Base-by-base conservation (phyloP, 1,140 invertebrate genomes). In the Drosophila sp. region DNA sequence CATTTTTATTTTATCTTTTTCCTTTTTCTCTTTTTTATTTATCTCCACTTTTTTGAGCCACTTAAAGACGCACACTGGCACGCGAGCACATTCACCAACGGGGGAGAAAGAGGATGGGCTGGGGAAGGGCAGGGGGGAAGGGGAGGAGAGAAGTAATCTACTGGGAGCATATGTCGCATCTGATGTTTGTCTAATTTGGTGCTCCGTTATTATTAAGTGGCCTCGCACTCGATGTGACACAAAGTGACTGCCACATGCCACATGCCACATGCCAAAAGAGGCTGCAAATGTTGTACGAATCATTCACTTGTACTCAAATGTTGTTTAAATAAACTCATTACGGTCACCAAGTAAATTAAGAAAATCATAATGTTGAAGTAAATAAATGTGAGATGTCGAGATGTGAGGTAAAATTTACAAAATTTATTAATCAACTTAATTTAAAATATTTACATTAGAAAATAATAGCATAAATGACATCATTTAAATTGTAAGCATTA, bases 161-260 rank as follows among this genome's bases (percentile, higher is more conserved):
- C 50, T 34, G 36, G 46, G 32, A 50, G 61, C 61, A 63, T 70
- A 46, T 62, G 66, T 71, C 43, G 32, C 65, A 73, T 54, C 48
- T 73, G 71, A 67, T 72, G 63, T 66, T 72, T 72, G 70, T 59
- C 70, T 72, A 67, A 72, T 72, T 72, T 67, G 64, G 32, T 63
- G 63, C 45, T 67, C 8, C 54, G 63, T 53, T 72, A 67, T 72
- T 72, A 72, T 72, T 74, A 70, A 74, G 65, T 74, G 71, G 64
- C 65, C 34, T 59, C 64, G 56, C 48, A 40, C 64, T 45, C 32
- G 36, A 50, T 71, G 40, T 56, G 58, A n/a, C 67, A 63, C 46
- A 54, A 16, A 36, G 16, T 66, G 51, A 13, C 7, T 32, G 7
- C 3, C 0, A 36, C 45, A 8, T 66, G 51, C n/a, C 32, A 14